Base-by-base conservation (phyloP, 2,888 invertebrate genomes). In the Standfussiana lucernea region DNA sequence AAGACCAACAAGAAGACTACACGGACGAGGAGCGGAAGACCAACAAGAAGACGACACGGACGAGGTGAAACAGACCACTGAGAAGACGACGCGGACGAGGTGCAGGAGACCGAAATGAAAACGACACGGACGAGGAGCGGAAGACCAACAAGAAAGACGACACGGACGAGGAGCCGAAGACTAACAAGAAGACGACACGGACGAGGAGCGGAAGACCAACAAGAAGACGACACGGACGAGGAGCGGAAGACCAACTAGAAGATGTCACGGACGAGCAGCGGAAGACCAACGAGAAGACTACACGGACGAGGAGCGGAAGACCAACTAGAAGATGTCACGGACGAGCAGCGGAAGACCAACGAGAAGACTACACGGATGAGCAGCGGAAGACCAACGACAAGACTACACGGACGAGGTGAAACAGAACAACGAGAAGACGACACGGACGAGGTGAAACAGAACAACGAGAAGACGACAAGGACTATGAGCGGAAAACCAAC, bases 101-200 rank as follows among this genome's bases (percentile, higher is more conserved):
- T 2, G 72, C 40, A 1, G n/a, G 8, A 56, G 72, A 28, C 35
- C 42, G 35, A n/a, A n/a, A n/a, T n/a, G n/a, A n/a, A 72, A 28
- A 65, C 35, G 28, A 62, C 37, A 40, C 75, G 5, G 47, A 73
- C 75, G 50, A 69, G 59, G 21, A 11, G 72, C 15, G 1, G 61
- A 77, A 72, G 47, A 79, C 32, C 76, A 86, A 72, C 77, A 32
- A 18, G 68, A 83, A 83, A 85, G 75, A 82, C 37, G 24, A 77
- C 69, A 64, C 70, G 28, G 80, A 79, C 66, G 75, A 78, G 66
- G 13, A 28, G 82, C 71, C 45, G 45, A 79, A 79, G 24, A 64
- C 2, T 13, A 66, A 18, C 10, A 0, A 2, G 40, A 81, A 74
- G 73, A 50, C 65, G 18, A 73, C 50, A 64, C 72, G 50, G 64